Evolutionary conservation across 2,113 vertebrate genomes (phyloP).

Genomic region (Pelmatolapia mariae): DNA sequence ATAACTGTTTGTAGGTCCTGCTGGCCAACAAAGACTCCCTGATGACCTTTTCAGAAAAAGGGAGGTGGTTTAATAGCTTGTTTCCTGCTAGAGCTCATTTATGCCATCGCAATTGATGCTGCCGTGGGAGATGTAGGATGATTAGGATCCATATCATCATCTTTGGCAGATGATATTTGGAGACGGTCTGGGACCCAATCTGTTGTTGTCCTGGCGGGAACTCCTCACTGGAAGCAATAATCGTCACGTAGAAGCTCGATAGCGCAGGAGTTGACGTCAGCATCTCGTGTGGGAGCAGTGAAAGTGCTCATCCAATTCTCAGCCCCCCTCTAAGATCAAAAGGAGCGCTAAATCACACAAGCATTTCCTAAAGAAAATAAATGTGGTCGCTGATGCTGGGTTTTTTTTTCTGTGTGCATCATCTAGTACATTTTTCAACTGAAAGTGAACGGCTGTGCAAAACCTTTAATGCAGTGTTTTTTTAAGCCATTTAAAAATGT

Average conservation of each 20-base stretch:
- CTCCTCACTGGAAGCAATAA: not conserved
- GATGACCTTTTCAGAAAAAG: not conserved
- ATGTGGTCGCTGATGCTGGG: not conserved
- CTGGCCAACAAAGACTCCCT: not conserved
- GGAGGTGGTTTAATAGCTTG: slow-evolving; percentile 38
- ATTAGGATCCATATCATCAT: slow-evolving; percentile 23
- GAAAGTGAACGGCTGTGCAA: not conserved
- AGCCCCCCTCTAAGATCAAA: slow-evolving; percentile 2
- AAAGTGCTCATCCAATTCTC: slow-evolving; percentile 2
- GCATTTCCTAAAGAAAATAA: not conserved
- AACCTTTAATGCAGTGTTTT: not conserved
- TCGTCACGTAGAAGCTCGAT: not conserved
- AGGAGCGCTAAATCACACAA: not conserved
- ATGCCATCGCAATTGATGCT: not conserved
- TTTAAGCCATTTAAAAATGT: not conserved
- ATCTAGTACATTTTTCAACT: not conserved
- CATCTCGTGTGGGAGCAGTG: slow-evolving; percentile 19
- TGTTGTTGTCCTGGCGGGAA: not conserved
- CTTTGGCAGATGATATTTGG: slow-evolving; percentile 32
- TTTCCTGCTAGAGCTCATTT: slow-evolving; percentile 42
- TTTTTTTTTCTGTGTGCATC: not conserved
- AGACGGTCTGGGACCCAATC: slow-evolving; percentile 5
- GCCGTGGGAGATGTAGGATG: not conserved
- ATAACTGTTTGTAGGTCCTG: not conserved
- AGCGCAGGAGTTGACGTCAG: slow-evolving; percentile 40